Evolutionary conservation across 1,140 invertebrate genomes (phyloP).

Genomic region (Gryllus bimaculatus): DNA sequence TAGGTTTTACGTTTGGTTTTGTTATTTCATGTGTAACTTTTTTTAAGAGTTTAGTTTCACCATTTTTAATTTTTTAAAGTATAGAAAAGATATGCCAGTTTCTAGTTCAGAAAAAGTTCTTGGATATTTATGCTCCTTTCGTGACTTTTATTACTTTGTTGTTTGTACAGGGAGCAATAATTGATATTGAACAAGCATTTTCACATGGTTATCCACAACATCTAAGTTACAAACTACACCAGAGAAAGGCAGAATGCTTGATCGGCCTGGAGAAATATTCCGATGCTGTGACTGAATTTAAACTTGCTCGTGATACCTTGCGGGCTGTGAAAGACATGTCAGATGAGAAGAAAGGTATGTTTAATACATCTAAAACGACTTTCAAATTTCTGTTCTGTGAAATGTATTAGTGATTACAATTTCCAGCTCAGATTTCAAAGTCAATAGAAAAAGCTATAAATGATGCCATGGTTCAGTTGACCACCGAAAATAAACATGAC

Average conservation of each 20-base stretch:
- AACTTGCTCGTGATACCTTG: constrained; percentile 26
- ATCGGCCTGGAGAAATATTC: constrained; percentile 29
- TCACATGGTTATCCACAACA: constrained; percentile 32
- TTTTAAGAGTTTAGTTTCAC: neutral
- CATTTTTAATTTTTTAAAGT: too few relatives aligned
- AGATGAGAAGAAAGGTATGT: constrained; percentile 29
- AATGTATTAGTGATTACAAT: neutral
- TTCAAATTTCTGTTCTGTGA: neutral
- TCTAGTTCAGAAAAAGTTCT: neutral
- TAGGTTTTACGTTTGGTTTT: constrained; percentile 20
- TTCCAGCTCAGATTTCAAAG: constrained; percentile 6
- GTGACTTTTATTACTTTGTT: constrained; percentile 11
- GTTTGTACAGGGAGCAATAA: constrained; percentile 32
- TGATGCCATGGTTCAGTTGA: neutral
- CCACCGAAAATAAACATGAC: neutral
- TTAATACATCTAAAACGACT: neutral
- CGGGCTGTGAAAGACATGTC: constrained; percentile 25
- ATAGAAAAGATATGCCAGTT: neutral
- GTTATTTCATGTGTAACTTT: neutral
- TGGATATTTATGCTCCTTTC: constrained; percentile 16
- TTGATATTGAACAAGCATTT: constrained; percentile 35
- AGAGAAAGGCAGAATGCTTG: constrained; percentile 33
- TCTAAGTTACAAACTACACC: constrained; percentile 34
- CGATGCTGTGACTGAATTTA: constrained; percentile 28
- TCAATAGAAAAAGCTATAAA: constrained; percentile 10